Evolutionary conservation across 2,888 invertebrate species (phyloP), one percentile per base, ranked within the genome.

Genomic region (Apodemia hepburni): DNA sequence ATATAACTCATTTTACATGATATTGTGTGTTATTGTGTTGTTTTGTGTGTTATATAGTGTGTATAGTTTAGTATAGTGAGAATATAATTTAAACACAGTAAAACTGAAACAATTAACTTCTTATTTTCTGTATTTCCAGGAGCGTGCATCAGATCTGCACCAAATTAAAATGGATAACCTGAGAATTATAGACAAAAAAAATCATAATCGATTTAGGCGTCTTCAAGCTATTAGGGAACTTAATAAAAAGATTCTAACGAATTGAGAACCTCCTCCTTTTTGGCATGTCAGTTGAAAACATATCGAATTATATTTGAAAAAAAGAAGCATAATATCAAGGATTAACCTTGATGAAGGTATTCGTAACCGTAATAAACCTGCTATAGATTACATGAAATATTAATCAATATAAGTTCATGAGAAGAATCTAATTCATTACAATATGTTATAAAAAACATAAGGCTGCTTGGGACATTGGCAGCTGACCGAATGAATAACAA

Each of bases 1-100:
- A n/a, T n/a, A n/a, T n/a, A n/a, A n/a, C n/a, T n/a, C n/a, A n/a
- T n/a, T n/a, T n/a, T n/a, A n/a, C n/a, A n/a, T n/a, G n/a, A n/a
- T n/a, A n/a, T n/a, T n/a, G n/a, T n/a, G n/a, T n/a, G n/a, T n/a
- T n/a, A n/a, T n/a, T n/a, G n/a, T n/a, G n/a, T n/a, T n/a, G n/a
- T n/a, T n/a, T n/a, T n/a, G n/a, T n/a, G n/a, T n/a, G n/a, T n/a
- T n/a, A n/a, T n/a, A n/a, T n/a, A n/a, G n/a, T n/a, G n/a, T n/a
- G n/a, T n/a, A n/a, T n/a, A n/a, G n/a, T n/a, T n/a, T n/a, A 84
- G 72, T 94, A 95, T 27, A 94, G 94, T 95, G 77, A 71, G 64
- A 70, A 22, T 2, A 22, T 22, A 22, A 22, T n/a, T n/a, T n/a
- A 22, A 22, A 22, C 2, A 22, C 1, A 22, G 1, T 22, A 22